Base-by-base conservation (phyloP, 37 sponge, comb jelly and placozoan genomes). In the Eunapius fragilis region DNA sequence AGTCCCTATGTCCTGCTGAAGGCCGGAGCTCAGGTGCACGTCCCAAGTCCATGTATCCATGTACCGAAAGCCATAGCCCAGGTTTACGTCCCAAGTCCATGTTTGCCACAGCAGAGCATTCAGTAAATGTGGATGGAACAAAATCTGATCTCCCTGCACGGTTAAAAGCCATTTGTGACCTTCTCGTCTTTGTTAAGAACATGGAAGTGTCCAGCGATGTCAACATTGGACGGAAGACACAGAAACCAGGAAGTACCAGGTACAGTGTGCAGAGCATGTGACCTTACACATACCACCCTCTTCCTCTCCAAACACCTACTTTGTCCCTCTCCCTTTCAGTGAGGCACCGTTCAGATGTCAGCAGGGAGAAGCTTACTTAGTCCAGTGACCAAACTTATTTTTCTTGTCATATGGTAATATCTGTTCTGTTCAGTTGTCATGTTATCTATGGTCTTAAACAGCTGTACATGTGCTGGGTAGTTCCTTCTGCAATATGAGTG, bases 121-220 rank as follows among this genome's bases (percentile, higher is more conserved):
- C 58, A 10, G 14, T 58, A 19, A 58, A 10, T 58, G 58, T 58
- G 58, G 58, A 58, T 58, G 58, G 58, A 58, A 11, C 58, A 19
- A 58, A 58, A 19, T 58, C 28, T 5, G 28, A 67, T 22, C 87
- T 91, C 3, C 87, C 91, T 23, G 47, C 47, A 14, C 25, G 87
- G 22, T 41, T 91, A 0, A 67, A 41, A 13, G 82, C 41, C 0
- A 78, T 91, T 22, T 91, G 91, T 78, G 87, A 86, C 37, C 83
- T 91, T 38, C 47, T 91, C 0, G 83, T 91, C 34, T 86, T 91
- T 78, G 58, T 86, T 68, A 91, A 91, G 87, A 91, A 91, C 79
- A 38, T 91, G 67, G 91, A 91, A 33, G 30, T 91, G 11, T 32
- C 83, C 49, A 80, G 80, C 67, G 67, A 80, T 67, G 22, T 72